phyloP scores from a whole-genome alignment of 1,140 invertebrate genomes.

The Dendroctonus valens region DNA sequence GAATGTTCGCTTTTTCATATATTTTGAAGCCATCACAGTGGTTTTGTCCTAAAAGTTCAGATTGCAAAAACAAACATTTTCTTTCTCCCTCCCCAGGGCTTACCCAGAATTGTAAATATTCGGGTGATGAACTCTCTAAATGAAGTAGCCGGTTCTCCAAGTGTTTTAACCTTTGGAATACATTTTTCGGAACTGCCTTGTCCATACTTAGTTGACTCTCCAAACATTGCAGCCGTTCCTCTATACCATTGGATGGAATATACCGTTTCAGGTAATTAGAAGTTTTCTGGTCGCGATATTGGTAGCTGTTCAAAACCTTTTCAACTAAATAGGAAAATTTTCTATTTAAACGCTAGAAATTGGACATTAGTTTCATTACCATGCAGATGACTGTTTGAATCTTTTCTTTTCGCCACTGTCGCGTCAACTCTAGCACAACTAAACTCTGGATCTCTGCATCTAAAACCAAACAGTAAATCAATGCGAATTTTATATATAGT shows the following conservation, averaged over 20 bases:
- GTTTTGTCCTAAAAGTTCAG: slow-evolving; percentile 57
- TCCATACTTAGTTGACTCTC: slow-evolving; percentile 58
- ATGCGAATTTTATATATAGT: not conserved
- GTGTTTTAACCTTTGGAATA: slow-evolving; percentile 63
- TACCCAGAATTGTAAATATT: slow-evolving; percentile 68
- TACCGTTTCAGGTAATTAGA: slow-evolving; percentile 45
- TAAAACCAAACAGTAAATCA: slow-evolving; percentile 18
- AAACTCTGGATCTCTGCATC: slow-evolving; percentile 46
- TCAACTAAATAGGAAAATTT: slow-evolving; percentile 52
- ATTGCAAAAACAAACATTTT: slow-evolving; percentile 2
- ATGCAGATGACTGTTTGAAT: slow-evolving; percentile 69
- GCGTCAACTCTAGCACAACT: slow-evolving; percentile 68
- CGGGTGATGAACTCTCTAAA: slow-evolving; percentile 68
- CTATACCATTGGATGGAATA: slow-evolving; percentile 50
- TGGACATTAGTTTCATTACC: slow-evolving; percentile 50
- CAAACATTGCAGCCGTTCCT: slow-evolving; percentile 59
- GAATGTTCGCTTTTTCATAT: slow-evolving; percentile 45
- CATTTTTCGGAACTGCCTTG: slow-evolving; percentile 56
- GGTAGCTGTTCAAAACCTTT: slow-evolving; percentile 58
- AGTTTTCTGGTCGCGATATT: slow-evolving; percentile 47
- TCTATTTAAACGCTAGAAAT: slow-evolving; percentile 9
- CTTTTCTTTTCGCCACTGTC: slow-evolving; percentile 60
- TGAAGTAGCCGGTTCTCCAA: slow-evolving; percentile 65
- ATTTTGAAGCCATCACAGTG: slow-evolving; percentile 22
- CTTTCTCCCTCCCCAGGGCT: slow-evolving; percentile 31